A percentile compares a stretch with the other conserved stretches of the same genome.
These are phyloP conservation scores for Augochlora pura DNA, from an alignment of 1,140 invertebrate genomes.

Conservation along the genomic window DNA sequence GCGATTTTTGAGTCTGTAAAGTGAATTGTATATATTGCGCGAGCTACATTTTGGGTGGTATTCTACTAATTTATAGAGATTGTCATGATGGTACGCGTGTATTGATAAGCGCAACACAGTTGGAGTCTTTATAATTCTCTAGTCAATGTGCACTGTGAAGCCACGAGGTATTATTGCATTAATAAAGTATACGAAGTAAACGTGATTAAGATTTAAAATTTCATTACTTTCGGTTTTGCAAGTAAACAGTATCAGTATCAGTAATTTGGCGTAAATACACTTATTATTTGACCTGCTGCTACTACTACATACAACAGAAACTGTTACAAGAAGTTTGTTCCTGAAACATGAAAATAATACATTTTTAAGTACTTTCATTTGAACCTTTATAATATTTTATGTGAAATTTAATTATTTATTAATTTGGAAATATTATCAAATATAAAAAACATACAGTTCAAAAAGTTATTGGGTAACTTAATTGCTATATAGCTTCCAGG, in stretches of 20 bases:
- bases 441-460: not conserved
- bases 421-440: not conserved
- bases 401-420: not conserved
- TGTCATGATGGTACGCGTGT: constrained; percentile 29
- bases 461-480: not conserved
- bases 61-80: constrained; percentile 42
- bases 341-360: not conserved
- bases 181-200: constrained; percentile 31
- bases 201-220: not conserved
- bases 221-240: not conserved
- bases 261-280: not conserved
- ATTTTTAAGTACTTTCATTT: not conserved
- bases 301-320: too few relatives aligned
- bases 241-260: not conserved
- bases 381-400: not conserved
- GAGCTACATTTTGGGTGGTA: constrained; percentile 35
- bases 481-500: not conserved
- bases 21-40: constrained; percentile 57
- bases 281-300: not conserved
- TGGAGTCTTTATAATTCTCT: constrained; percentile 68
- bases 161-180: constrained; percentile 57
- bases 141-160: constrained; percentile 71
- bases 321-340: not conserved
- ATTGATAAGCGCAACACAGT: constrained; percentile 27
- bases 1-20: constrained; percentile 42